Conservation (phyloP, 1,140 invertebrate species). For the Penaeus vannamei region DNA sequence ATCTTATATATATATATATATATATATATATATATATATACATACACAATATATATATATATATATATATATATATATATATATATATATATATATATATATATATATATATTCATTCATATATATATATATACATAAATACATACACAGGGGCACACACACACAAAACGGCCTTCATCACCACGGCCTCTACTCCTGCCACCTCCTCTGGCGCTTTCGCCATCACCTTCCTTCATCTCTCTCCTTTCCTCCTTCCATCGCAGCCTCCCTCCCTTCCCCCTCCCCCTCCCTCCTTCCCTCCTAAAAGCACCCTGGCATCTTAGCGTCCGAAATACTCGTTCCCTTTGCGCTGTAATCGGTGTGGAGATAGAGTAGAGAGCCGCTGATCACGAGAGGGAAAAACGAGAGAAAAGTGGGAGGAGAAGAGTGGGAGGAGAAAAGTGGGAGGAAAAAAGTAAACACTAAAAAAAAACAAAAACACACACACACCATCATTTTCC, state of each 20-base stretch:
- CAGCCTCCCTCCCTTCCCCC: background rate
- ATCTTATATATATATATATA: no score
- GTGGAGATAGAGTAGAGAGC: no score
- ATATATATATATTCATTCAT: background rate
- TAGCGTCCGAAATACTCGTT: no score
- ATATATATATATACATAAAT: background rate
- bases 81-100: no score
- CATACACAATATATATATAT: no score
- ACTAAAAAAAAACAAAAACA: background rate
- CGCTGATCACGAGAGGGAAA: no score
- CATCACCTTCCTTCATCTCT: slow-evolving; percentile 1
- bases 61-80: no score
- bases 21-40: no score
- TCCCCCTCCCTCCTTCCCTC: no score
- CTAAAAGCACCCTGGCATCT: no score
- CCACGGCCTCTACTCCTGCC: no score
- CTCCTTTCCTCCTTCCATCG: background rate
- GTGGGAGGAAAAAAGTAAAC: background rate
- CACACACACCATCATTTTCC: background rate
- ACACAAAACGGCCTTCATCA: background rate
- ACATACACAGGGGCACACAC: background rate
- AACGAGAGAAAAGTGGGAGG: background rate
- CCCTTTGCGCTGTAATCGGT: background rate
- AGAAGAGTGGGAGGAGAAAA: background rate
- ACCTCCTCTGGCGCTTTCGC: slow-evolving; percentile 4